Base-by-base conservation (phyloP, 2,797 vertebrate species). In the Holocentrus rufus region DNA sequence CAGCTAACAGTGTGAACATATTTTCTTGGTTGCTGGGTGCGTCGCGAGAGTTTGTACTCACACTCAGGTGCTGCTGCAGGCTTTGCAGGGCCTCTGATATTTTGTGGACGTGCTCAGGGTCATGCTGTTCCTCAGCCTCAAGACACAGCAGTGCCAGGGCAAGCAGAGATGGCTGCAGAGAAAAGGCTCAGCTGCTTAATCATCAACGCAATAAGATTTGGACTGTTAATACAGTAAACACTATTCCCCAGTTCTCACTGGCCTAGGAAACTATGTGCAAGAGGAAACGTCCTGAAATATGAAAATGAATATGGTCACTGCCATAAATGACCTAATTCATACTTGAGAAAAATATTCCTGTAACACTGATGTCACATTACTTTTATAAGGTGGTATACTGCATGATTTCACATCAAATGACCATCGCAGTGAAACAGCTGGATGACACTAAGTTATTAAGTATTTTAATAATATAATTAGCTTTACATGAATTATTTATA, bases 151-250 rank as follows among this genome's bases (percentile, higher is more conserved):
- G 89, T 58, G 96, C 94, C 82, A 98, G 74, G 3, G 96, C 96
- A 64, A 99, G 91, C 76, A 97, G 87, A 76, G 97, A 99, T 49
- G 96, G 96, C 98, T 99, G 86, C 14, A 80, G 23, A 72, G 78
- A 59, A 88, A 61, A 39, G 57, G 17, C 5, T 49, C 11, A 69
- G 10, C 17, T 54, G 57, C 2, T 49, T 59, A 23, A 56, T 23
- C 3, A 30, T 39, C 2, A 17, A 15, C 54, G 17, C 9, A 7
- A 25, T 7, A 27, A 25, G 10, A 14, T 15, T 55, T 11, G 53
- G 25, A 18, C 25, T 7, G 25, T 2, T 9, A 30, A 30, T 55
- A 27, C 14, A 8, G 25, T 15, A 27, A 55, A 27, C 53, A n/a
- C 5, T 30, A 27, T 55, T 31, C 27, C 50, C 11, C 14, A 54